Percentiles rank a stretch among this genome's conserved stretches.
phyloP scores from a whole-genome alignment of 2,888 invertebrate genomes.

The Agrotis exclamationis region DNA sequence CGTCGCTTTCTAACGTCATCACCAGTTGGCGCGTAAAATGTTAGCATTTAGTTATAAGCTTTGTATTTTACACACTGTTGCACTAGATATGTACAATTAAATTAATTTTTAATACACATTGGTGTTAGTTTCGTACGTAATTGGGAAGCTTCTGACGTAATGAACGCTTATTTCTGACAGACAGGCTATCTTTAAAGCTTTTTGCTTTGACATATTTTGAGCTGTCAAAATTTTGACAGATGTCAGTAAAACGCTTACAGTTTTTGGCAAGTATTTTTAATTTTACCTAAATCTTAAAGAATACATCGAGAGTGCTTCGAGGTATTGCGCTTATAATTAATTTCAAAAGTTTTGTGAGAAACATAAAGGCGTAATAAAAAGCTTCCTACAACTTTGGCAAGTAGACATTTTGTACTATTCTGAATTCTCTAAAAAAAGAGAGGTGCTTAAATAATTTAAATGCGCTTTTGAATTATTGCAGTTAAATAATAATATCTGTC shows the following conservation, averaged over 20 bases:
- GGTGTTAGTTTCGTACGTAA: conserved; percentile 74
- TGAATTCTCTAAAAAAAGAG: not conserved
- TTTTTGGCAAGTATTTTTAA: conserved; percentile 19
- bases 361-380: too few relatives aligned
- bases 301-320: not conserved
- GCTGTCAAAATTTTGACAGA: conserved; percentile 3
- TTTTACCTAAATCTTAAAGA: not conserved
- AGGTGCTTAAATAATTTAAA: not conserved
- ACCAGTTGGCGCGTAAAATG: conserved; percentile 25
- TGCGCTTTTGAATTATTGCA: conserved; percentile 16
- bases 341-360: too few relatives aligned
- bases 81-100: conserved; percentile 57
- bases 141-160: conserved; percentile 68
- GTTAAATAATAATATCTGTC: conserved; percentile 17
- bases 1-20: conserved; percentile 38
- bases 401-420: not conserved
- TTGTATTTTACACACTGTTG: conserved; percentile 55
- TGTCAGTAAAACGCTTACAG: conserved; percentile 18
- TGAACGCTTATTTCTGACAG: conserved; percentile 62
- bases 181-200: conserved; percentile 37
- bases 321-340: not conserved
- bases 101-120: conserved; percentile 63
- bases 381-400: too few relatives aligned
- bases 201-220: conserved; percentile 24
- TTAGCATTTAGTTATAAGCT: conserved; percentile 47